phyloP scores from a whole-genome alignment of 2,888 invertebrate genomes.

The Pseudococcus viburni region DNA sequence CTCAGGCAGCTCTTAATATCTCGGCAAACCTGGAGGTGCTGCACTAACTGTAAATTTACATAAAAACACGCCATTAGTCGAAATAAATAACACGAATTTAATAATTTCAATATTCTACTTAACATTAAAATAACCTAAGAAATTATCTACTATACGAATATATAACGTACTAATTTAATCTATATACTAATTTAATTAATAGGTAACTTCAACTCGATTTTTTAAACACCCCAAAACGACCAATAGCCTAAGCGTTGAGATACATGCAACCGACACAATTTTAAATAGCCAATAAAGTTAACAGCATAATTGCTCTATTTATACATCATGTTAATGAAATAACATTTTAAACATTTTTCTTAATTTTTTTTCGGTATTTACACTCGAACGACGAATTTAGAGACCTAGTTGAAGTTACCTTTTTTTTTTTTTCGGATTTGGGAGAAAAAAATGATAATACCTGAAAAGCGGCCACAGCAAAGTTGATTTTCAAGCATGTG shows the following conservation, averaged over 20 bases:
- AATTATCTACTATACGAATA: neutral
- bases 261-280: conserved; percentile 65
- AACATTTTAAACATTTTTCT: neutral
- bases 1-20: conserved; percentile 66
- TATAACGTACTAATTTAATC: conserved; percentile 13
- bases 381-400: neutral
- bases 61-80: conserved; percentile 45
- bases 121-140: neutral
- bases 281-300: conserved; percentile 56
- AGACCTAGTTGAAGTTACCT: conserved; percentile 59
- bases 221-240: conserved; percentile 34
- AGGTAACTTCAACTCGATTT: conserved; percentile 63
- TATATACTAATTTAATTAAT: conserved; percentile 50
- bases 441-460: conserved; percentile 64
- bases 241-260: conserved; percentile 49
- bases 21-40: conserved; percentile 67
- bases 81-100: conserved; percentile 5
- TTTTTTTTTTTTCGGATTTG: neutral
- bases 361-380: neutral
- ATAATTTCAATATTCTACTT: neutral
- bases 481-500: conserved; percentile 66
- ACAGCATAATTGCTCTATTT: conserved; percentile 44
- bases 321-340: conserved; percentile 12
- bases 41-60: conserved; percentile 64
- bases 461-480: conserved; percentile 66